These are phyloP conservation scores for Diarsia brunnea DNA, from an alignment of 2,888 invertebrate species.

Conservation along the genomic window DNA sequence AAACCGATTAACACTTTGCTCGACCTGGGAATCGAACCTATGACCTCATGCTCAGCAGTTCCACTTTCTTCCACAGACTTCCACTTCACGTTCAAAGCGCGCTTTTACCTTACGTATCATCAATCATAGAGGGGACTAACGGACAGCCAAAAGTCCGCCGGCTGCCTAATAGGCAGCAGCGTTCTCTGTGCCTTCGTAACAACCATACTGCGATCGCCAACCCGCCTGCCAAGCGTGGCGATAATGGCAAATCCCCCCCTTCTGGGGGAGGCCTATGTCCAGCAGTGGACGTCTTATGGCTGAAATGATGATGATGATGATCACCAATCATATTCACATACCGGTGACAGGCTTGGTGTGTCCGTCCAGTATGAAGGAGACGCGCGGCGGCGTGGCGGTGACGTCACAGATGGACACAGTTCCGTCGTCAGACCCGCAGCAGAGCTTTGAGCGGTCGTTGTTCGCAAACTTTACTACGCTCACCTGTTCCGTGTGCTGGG, in stretches of 20 bases:
- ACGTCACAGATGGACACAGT: conserved; percentile 95
- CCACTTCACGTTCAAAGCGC: too few relatives aligned
- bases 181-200: too few relatives aligned
- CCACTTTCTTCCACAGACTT: background rate
- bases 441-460: conserved; percentile 95
- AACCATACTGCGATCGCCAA: too few relatives aligned
- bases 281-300: too few relatives aligned
- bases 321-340: conserved; percentile 74
- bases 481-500: conserved; percentile 92
- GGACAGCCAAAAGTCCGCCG: too few relatives aligned
- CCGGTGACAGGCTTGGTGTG: conserved; percentile 95
- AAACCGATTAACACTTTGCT: background rate
- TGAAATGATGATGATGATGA: too few relatives aligned
- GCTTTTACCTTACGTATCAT: background rate
- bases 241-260: too few relatives aligned
- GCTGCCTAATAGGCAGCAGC: too few relatives aligned
- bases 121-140: too few relatives aligned
- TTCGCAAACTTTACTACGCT: conserved; percentile 96
- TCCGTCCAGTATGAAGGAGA: conserved; percentile 93
- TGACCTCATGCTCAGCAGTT: background rate
- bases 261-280: too few relatives aligned
- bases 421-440: conserved; percentile 95
- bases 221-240: too few relatives aligned
- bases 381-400: conserved; percentile 93
- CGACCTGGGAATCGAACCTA: background rate